Conservation (phyloP, 2,888 invertebrate species). For the Auanema freiburgensis region DNA sequence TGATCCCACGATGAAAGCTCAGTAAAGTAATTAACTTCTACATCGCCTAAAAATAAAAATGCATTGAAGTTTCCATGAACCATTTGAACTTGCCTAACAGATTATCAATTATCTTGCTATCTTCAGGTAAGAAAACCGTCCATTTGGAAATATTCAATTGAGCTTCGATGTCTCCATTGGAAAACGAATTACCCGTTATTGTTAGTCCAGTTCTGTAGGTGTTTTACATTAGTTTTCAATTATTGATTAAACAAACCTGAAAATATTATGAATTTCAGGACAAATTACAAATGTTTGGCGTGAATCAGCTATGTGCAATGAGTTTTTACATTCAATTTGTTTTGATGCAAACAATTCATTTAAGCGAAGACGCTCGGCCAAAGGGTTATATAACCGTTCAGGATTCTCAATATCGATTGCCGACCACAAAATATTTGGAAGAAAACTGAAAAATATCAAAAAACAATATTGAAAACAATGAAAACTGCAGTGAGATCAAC, state of each 20-base stretch:
- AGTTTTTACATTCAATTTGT: slow-evolving; percentile 14
- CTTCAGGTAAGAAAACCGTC: slow-evolving; percentile 20
- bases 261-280: slow-evolving; percentile 8
- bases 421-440: slow-evolving; percentile 10
- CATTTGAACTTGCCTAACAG: slow-evolving; percentile 7
- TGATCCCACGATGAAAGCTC: slow-evolving; percentile 18
- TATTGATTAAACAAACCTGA: slow-evolving; percentile 10
- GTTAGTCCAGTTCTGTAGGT: slow-evolving; percentile 13
- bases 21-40: slow-evolving; percentile 22
- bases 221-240: neutral
- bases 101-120: slow-evolving; percentile 13
- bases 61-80: neutral
- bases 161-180: slow-evolving; percentile 14
- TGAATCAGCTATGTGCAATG: slow-evolving; percentile 8
- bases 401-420: slow-evolving; percentile 11
- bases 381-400: slow-evolving; percentile 2
- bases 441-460: slow-evolving; percentile 1
- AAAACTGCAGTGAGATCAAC: too few relatives aligned
- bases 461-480: neutral
- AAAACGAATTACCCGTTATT: slow-evolving; percentile 16
- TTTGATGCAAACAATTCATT: slow-evolving; percentile 19
- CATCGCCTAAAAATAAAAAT: slow-evolving; percentile 10
- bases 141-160: slow-evolving; percentile 12
- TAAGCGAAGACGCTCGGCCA: slow-evolving; percentile 17
- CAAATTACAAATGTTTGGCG: slow-evolving; percentile 14